phyloP scores from a whole-genome alignment of 2,797 vertebrate species.

The Neostethus bicornis region DNA sequence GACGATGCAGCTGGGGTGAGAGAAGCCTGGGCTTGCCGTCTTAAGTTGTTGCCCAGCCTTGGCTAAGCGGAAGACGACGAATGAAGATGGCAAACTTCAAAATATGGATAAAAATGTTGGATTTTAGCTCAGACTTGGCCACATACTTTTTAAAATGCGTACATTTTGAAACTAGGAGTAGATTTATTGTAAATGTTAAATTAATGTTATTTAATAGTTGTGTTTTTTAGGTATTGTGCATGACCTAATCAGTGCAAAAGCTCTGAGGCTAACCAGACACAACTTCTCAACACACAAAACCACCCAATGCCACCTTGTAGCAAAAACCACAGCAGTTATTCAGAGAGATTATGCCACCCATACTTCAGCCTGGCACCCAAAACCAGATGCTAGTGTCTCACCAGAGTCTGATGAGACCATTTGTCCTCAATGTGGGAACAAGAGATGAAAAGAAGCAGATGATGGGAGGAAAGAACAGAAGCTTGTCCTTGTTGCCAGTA shows the following conservation, averaged over 20 bases:
- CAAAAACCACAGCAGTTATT: conserved; percentile 44
- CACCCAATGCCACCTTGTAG: conserved; percentile 49
- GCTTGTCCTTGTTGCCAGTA: conserved; percentile 51
- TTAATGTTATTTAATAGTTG: neutral
- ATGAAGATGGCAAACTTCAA: conserved; percentile 2
- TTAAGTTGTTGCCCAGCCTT: no score
- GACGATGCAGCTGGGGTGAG: no score
- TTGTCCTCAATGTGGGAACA: conserved; percentile 55
- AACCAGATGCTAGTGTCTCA: conserved; percentile 34
- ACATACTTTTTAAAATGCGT: neutral
- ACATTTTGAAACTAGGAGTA: neutral
- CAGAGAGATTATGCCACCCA: conserved; percentile 53
- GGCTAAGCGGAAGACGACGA: no score
- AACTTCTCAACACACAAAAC: conserved; percentile 36
- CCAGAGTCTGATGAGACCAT: conserved; percentile 52
- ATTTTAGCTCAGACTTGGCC: neutral
- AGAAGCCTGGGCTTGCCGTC: no score
- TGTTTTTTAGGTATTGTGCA: conserved; percentile 4
- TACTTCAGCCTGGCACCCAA: conserved; percentile 46
- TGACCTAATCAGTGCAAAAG: conserved; percentile 17
- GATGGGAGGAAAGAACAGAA: conserved; percentile 39
- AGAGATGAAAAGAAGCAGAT: conserved; percentile 46
- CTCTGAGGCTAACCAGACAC: conserved; percentile 52
- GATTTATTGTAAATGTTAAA: neutral
- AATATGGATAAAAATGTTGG: conserved; percentile 8